phyloP scores from a whole-genome alignment of 2,113 vertebrate species.

The Nematolebias whitei region DNA sequence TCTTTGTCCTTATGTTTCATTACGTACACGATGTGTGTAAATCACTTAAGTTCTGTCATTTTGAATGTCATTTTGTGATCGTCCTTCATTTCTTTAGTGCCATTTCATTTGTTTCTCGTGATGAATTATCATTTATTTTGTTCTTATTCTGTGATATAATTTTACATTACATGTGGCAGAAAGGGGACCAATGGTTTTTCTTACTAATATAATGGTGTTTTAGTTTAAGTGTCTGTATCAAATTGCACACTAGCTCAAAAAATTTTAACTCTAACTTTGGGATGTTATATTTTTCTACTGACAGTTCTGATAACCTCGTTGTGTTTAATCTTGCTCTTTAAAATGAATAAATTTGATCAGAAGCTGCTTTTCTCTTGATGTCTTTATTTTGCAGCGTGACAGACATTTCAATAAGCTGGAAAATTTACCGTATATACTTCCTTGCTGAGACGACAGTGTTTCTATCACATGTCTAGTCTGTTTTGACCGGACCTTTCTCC shows the following conservation, averaged over 20 bases:
- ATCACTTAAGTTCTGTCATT: no score
- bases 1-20: conserved; percentile 34
- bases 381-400: conserved; percentile 53
- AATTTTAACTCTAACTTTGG: conserved; percentile 24
- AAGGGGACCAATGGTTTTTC: conserved; percentile 2
- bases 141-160: conserved; percentile 16
- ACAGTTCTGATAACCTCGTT: conserved; percentile 17
- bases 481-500: conserved; percentile 12
- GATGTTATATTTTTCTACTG: conserved; percentile 11
- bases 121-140: conserved; percentile 13
- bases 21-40: conserved; percentile 38
- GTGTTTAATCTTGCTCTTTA: conserved; percentile 42
- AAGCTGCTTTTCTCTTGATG: conserved; percentile 55
- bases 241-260: conserved; percentile 19
- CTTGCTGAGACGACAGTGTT: conserved; percentile 46
- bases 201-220: conserved; percentile 15
- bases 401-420: conserved; percentile 33
- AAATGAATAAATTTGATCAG: conserved; percentile 71
- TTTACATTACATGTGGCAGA: neutral
- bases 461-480: conserved; percentile 43
- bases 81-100: conserved; percentile 22
- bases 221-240: conserved; percentile 19
- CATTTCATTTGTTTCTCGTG: conserved; percentile 16
- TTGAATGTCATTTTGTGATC: conserved; percentile 16
- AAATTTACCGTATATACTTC: conserved; percentile 32